Evolutionary conservation across 1,140 invertebrate genomes (phyloP).

Genomic region (Pomacea maculata): DNA sequence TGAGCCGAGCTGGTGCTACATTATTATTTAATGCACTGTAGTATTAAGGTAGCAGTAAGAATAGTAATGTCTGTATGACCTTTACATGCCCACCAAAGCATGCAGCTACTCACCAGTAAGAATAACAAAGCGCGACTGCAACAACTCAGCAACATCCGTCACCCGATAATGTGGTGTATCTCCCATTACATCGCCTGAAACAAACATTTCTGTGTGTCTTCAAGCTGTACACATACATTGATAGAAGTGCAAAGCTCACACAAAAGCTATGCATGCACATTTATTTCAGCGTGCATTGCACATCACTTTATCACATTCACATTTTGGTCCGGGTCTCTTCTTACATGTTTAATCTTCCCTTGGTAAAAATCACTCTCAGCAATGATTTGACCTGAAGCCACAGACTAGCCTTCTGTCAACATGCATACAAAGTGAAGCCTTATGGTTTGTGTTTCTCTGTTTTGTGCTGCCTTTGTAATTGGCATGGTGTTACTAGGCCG

Average conservation of each 20-base stretch:
- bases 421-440: no score
- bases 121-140: slow-evolving; percentile 87
- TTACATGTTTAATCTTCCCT: not conserved
- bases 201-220: not conserved
- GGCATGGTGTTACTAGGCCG: no score
- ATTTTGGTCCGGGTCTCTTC: not conserved
- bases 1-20: no score
- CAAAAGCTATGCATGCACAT: not conserved
- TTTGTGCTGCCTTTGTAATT: no score
- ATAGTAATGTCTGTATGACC: no score
- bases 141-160: slow-evolving; percentile 82
- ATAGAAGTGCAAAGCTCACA: not conserved
- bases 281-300: not conserved
- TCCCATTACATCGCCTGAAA: slow-evolving; percentile 69
- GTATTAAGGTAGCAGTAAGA: no score
- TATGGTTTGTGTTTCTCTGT: no score
- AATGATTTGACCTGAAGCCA: no score
- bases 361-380: no score
- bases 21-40: no score
- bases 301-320: not conserved
- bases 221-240: slow-evolving; percentile 11
- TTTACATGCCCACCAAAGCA: not conserved
- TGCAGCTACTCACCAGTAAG: slow-evolving; percentile 75
- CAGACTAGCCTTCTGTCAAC: no score
- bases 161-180: slow-evolving; percentile 72